phyloP scores from a whole-genome alignment of 2,797 vertebrate genomes.

The Sebastiscus albofasciatus region DNA sequence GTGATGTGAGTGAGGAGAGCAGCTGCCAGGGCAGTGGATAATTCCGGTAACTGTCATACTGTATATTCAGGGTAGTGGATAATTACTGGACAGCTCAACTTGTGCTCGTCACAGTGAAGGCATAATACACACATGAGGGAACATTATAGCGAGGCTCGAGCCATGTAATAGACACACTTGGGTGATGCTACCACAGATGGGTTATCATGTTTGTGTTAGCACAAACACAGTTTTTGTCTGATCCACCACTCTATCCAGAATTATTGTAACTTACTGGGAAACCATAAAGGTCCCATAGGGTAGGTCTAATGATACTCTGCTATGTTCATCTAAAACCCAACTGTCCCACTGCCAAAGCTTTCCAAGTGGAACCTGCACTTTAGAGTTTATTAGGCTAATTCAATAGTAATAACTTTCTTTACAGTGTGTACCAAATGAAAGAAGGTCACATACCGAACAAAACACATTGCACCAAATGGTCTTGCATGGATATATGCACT shows the following conservation, averaged over 20 bases:
- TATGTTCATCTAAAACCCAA: not conserved
- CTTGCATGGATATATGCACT: not conserved
- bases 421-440: not conserved
- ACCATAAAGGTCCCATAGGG: not conserved
- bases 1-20: too few species aligned
- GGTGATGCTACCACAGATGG: fast-evolving
- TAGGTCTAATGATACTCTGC: not conserved
- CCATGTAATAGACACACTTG: too few species aligned
- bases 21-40: too few species aligned
- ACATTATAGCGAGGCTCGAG: too few species aligned
- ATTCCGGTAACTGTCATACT: too few species aligned
- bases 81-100: too few species aligned
- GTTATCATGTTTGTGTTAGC: not conserved
- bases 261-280: not conserved
- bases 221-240: not conserved
- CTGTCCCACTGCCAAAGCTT: not conserved
- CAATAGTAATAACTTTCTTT: not conserved
- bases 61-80: too few species aligned
- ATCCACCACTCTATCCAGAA: not conserved
- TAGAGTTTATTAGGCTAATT: not conserved
- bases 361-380: not conserved
- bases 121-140: too few species aligned
- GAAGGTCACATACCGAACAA: too few species aligned
- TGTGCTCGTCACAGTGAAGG: too few species aligned
- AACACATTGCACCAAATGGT: not conserved